A percentile compares a stretch with the other conserved stretches of the same genome.
These are phyloP conservation scores for Caenorhabditis briggsae DNA, from an alignment of 1,140 invertebrate species.

Conservation along the genomic window DNA sequence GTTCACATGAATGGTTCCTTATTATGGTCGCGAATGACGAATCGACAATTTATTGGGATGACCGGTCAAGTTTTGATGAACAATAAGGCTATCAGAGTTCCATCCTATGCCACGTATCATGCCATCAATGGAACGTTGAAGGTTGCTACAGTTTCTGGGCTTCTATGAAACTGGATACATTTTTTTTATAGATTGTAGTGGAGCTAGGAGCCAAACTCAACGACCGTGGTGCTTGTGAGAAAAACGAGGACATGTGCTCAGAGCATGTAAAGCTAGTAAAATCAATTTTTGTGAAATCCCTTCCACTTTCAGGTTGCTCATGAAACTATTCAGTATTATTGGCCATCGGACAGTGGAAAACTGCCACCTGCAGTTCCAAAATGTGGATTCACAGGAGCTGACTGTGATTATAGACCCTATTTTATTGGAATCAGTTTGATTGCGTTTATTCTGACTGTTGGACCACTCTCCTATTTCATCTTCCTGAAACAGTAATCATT, in stretches of 20 bases:
- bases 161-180: too few species aligned
- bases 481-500: slow-evolving; percentile 75
- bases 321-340: slow-evolving; percentile 74
- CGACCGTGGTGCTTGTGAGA: slow-evolving; percentile 71
- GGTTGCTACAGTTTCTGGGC: background rate
- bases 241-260: slow-evolving; percentile 73
- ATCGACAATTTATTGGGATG: slow-evolving; percentile 75
- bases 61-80: slow-evolving; percentile 77
- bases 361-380: slow-evolving; percentile 72
- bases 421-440: slow-evolving; percentile 71
- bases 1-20: slow-evolving; percentile 72
- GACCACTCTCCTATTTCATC: slow-evolving; percentile 75
- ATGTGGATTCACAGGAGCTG: slow-evolving; percentile 75
- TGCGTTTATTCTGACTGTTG: slow-evolving; percentile 67
- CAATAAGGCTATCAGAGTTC: slow-evolving; percentile 77
- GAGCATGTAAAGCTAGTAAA: slow-evolving; percentile 68
- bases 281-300: background rate
- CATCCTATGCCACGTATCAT: slow-evolving; percentile 76
- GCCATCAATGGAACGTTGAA: slow-evolving; percentile 74
- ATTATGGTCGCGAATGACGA: slow-evolving; percentile 77
- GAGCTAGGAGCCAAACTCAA: slow-evolving; percentile 73
- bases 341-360: slow-evolving; percentile 71
- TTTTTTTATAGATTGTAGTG: slow-evolving; percentile 76
- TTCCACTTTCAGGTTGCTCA: slow-evolving; percentile 69
- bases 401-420: slow-evolving; percentile 75